phyloP scores from a whole-genome alignment of 2,797 vertebrate species.

The Crossoptilon crossoptilon region DNA sequence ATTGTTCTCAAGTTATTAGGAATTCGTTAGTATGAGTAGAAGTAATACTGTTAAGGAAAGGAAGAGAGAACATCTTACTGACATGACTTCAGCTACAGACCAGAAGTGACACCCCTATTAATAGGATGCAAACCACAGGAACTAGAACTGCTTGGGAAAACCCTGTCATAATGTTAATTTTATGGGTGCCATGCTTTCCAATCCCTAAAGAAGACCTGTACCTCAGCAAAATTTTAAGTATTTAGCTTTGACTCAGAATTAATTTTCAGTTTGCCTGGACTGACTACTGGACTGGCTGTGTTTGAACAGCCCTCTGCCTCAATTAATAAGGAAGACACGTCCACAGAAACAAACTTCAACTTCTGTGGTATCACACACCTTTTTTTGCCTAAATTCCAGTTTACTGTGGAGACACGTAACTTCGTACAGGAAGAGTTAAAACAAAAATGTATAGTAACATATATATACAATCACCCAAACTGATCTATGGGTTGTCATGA shows the following conservation, averaged over 20 bases:
- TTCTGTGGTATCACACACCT: not conserved
- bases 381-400: not conserved
- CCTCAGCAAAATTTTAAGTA: not conserved
- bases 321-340: not conserved
- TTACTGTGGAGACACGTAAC: not conserved
- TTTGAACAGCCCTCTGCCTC: not conserved
- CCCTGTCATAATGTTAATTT: not conserved
- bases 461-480: accelerated
- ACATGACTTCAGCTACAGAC: accelerated
- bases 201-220: not conserved
- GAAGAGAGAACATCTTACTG: not conserved
- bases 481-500: not conserved
- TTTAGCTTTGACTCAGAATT: not conserved
- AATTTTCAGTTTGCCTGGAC: not conserved
- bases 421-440: not conserved
- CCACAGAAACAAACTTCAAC: not conserved
- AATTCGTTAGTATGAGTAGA: not conserved
- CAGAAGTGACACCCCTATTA: not conserved
- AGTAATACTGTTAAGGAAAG: not conserved
- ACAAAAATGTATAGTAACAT: not conserved
- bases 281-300: not conserved
- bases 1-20: not conserved
- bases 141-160: not conserved
- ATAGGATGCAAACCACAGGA: not conserved
- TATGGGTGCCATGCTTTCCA: not conserved